Evolutionary conservation across 2,113 vertebrate species (phyloP).

Genomic region (Xiphias gladius): DNA sequence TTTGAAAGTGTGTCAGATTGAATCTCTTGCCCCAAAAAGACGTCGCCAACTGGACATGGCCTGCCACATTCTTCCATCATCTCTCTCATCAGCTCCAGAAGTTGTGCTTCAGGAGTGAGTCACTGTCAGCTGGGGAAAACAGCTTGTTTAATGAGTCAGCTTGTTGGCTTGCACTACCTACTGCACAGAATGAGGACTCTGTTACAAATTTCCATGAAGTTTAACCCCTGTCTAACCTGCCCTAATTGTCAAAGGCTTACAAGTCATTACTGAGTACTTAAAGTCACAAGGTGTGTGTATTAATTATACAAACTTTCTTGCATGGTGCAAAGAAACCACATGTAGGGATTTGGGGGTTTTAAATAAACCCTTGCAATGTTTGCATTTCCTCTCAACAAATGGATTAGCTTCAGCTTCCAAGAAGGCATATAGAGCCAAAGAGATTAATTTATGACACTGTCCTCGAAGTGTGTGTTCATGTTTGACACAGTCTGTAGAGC

Average conservation of each 20-base stretch:
- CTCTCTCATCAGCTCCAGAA: neutral
- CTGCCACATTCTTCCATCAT: neutral
- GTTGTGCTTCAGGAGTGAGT: constrained; percentile 31
- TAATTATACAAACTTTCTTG: neutral
- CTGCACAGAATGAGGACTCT: constrained; percentile 28
- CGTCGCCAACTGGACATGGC: neutral
- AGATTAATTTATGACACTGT: neutral
- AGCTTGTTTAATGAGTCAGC: constrained; percentile 50
- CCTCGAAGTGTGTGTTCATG: neutral
- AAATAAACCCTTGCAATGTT: neutral
- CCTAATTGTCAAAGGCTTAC: neutral
- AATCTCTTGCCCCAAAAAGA: neutral
- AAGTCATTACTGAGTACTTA: neutral
- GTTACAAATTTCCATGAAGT: constrained; percentile 2
- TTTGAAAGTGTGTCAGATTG: neutral
- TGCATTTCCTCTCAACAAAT: neutral
- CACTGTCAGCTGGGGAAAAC: neutral
- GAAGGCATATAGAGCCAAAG: neutral
- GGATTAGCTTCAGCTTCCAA: neutral
- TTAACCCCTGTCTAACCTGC: neutral
- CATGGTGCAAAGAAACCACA: neutral
- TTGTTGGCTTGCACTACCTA: neutral
- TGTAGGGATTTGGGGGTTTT: neutral
- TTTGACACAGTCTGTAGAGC: neutral
- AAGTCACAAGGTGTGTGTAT: neutral